Base-by-base conservation (phyloP, 1,140 invertebrate species). In the Harpegnathos saltator region DNA sequence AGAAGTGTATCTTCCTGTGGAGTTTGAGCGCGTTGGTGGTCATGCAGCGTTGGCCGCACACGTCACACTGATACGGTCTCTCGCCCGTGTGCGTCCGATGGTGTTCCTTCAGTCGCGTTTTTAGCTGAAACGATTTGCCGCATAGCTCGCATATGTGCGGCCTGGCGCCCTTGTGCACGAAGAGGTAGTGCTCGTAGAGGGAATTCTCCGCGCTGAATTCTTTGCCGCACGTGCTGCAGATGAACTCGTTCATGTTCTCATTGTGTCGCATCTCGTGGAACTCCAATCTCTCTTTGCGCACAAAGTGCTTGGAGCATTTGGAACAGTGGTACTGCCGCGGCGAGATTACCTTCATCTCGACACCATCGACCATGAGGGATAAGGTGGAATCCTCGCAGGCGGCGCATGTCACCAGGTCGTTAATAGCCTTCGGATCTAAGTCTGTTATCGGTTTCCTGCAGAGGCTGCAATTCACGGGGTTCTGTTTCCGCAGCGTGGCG, bases 201-300 rank as follows among this genome's bases (percentile, higher is more conserved):
- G 90, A 85, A 22, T 90, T 89, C 24, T 90, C 90, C 1, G 89
- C 84, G 9, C 85, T 89, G 44, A 90, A 89, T 1, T 90, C 84
- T 26, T 89, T 90, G 1, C 89, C 88, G 24, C 90, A 90, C 11
- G 85, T 90, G 50, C 90, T 90, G 59, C 90, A 90, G 29, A 90
- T 33, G 22, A 88, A 86, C 66, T 90, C 86, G 11, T 88, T 83
- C 89, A 88, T 90, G 48, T 90, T 89, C 33, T 90, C 90, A 17
- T 87, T 89, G 22, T 90, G 90, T 3, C 90, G 74, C 89, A 90
- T 90, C 52, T 84, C 84, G 19, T 90, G 90, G 44, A 89, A 90
- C 15, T 90, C 90, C 1, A 90, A 22, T 85, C 90, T 90, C 14
- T 90, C 90, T 58, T 82, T 90, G 11, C 85, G 73, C 22, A 85